Percentiles rank a stretch among this genome's conserved stretches.
Conservation (phyloP, 1,140 invertebrate species). For the Trinorchestia longiramus region DNA sequence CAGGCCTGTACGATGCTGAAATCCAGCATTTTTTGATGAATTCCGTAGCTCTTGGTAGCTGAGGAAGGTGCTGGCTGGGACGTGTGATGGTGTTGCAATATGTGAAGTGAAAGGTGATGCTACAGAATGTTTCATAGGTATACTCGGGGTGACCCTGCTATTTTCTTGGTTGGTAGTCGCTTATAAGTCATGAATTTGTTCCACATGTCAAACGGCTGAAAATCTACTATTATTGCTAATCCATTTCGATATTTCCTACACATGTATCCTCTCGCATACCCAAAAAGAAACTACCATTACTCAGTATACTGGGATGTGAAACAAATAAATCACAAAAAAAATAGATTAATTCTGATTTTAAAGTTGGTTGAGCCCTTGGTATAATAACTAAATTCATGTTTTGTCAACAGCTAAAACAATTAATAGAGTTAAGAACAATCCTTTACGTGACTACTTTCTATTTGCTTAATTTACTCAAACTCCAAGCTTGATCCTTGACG, state of each 20-base stretch:
- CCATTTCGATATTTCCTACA: background rate
- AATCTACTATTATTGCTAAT: background rate
- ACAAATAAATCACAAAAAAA: background rate
- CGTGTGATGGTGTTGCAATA: background rate
- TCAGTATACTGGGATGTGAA: background rate
- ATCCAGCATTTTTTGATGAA: background rate
- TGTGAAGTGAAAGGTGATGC: background rate
- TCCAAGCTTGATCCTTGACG: background rate
- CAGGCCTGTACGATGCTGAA: background rate
- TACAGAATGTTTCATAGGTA: background rate
- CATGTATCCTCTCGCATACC: background rate
- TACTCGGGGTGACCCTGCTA: background rate
- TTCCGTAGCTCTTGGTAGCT: background rate
- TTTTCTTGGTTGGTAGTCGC: background rate
- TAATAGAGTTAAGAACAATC: background rate
- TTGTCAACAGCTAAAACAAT: background rate
- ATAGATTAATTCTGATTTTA: background rate
- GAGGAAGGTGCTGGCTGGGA: background rate
- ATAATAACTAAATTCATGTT: background rate
- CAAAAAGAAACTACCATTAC: background rate
- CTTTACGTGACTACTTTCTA: background rate
- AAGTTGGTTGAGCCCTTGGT: background rate
- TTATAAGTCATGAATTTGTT: background rate
- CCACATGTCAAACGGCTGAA: background rate
- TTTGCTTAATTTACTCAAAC: background rate